phyloP scores from a whole-genome alignment of 2,797 vertebrate genomes.

The Neosilurus mollespiculum region DNA sequence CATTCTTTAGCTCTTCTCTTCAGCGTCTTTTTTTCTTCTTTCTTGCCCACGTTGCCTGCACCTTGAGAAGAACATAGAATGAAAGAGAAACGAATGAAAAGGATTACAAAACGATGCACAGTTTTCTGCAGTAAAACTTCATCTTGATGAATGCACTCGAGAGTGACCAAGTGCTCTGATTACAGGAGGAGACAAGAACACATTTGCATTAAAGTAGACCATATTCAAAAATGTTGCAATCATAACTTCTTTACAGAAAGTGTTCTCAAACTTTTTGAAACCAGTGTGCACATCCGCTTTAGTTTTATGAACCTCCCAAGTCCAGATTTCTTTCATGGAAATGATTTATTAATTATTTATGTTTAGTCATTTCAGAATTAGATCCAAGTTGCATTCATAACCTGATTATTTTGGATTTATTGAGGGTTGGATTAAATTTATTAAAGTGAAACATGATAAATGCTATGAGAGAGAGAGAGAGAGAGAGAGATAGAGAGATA shows the following conservation, averaged over 20 bases:
- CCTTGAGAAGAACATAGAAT: constrained; percentile 67
- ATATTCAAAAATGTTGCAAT: constrained; percentile 55
- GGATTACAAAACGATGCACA: constrained; percentile 69
- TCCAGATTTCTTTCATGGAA: not conserved
- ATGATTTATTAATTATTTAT: not conserved
- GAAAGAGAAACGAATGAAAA: constrained; percentile 76
- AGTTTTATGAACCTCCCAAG: not conserved
- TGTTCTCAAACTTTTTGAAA: not conserved
- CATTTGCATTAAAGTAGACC: constrained; percentile 69
- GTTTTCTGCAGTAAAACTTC: constrained; percentile 46
- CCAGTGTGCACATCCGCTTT: not conserved
- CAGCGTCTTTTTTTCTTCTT: constrained; percentile 52
- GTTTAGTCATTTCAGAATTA: not conserved
- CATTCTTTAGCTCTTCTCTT: constrained; percentile 74
- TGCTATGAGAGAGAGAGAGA: not conserved
- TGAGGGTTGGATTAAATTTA: not conserved
- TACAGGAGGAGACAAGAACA: constrained; percentile 63
- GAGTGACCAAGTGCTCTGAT: constrained; percentile 59
- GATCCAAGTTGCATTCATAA: too few relatives aligned
- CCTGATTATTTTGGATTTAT: not conserved
- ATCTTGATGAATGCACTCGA: not conserved
- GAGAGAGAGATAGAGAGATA: too few relatives aligned
- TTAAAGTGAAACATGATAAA: not conserved
- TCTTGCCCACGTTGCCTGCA: constrained; percentile 54
- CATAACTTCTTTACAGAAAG: constrained; percentile 59